Percentiles rank a stretch among this genome's conserved stretches.
These are phyloP conservation scores for Sebastes fasciatus DNA, from an alignment of 2,113 vertebrate genomes.

Conservation along the genomic window DNA sequence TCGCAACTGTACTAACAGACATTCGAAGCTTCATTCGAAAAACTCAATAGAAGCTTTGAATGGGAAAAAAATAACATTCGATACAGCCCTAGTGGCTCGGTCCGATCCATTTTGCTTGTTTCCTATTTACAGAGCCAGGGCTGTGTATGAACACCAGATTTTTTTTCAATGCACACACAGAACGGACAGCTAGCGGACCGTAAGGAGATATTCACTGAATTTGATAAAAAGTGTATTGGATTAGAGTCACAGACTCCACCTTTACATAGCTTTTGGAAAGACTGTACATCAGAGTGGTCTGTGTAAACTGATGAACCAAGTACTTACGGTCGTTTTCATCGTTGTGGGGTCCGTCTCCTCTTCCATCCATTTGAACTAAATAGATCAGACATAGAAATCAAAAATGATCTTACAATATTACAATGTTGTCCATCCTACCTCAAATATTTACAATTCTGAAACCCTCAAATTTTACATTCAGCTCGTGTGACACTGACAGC, in stretches of 20 bases:
- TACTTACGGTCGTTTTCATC: slow-evolving; percentile 23
- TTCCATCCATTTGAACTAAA: neutral
- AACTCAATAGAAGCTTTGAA: neutral
- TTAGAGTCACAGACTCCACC: neutral
- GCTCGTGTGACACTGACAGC: too few relatives aligned
- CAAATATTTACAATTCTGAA: neutral
- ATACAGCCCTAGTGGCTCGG: neutral
- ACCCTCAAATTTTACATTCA: neutral
- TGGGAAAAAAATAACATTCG: neutral
- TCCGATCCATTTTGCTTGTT: neutral
- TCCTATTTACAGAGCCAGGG: neutral
- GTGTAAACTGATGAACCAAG: neutral
- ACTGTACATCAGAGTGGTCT: neutral
- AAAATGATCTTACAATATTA: neutral
- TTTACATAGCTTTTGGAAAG: neutral
- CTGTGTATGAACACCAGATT: too few relatives aligned
- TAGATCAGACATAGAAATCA: neutral
- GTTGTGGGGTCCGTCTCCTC: neutral
- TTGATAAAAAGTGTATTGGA: neutral
- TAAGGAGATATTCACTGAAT: neutral
- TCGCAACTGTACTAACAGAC: too few relatives aligned
- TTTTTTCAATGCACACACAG: too few relatives aligned
- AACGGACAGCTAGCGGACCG: neutral
- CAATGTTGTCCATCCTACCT: neutral
- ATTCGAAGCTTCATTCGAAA: neutral